phyloP scores from a whole-genome alignment of 2,888 invertebrate genomes.

The Dermolepida albohirtum region DNA sequence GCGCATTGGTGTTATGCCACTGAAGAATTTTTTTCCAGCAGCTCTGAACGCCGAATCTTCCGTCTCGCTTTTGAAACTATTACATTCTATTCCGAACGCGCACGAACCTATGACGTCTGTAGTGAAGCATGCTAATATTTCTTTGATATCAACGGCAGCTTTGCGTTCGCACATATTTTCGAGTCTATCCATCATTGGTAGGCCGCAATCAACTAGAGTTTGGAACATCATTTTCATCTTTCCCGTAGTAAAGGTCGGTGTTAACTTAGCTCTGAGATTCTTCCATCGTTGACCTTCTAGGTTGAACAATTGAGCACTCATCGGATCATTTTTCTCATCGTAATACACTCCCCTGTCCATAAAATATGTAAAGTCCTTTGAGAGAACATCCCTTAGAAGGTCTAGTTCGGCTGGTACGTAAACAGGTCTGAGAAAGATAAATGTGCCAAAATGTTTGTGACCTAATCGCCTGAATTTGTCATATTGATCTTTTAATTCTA shows the following conservation, averaged over 20 bases:
- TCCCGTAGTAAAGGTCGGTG: constrained; percentile 67
- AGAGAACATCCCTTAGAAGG: constrained; percentile 61
- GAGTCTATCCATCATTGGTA: constrained; percentile 37
- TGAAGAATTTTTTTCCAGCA: constrained; percentile 54
- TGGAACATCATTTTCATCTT: constrained; percentile 67
- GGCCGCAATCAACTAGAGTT: constrained; percentile 57
- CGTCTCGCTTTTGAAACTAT: constrained; percentile 59
- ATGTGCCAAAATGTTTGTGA: constrained; percentile 42
- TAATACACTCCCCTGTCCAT: constrained; percentile 64
- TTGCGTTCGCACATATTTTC: constrained; percentile 10
- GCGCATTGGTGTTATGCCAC: constrained; percentile 45
- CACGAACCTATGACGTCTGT: constrained; percentile 62
- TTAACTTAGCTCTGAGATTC: constrained; percentile 65
- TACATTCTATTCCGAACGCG: constrained; percentile 61
- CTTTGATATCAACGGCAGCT: constrained; percentile 50
- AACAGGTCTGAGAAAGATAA: constrained; percentile 47
- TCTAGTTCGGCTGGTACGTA: constrained; percentile 56
- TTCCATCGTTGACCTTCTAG: constrained; percentile 67
- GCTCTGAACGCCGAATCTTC: constrained; percentile 55
- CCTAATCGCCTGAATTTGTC: constrained; percentile 43
- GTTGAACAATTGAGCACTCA: constrained; percentile 61
- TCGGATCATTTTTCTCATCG: constrained; percentile 61
- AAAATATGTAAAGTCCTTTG: constrained; percentile 65
- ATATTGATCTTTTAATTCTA: constrained; percentile 14
- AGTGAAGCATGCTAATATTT: constrained; percentile 58